Base-by-base conservation (phyloP, 30 jellyfish, hydroid and myxozoan species). In the Turritopsis dohrnii region DNA sequence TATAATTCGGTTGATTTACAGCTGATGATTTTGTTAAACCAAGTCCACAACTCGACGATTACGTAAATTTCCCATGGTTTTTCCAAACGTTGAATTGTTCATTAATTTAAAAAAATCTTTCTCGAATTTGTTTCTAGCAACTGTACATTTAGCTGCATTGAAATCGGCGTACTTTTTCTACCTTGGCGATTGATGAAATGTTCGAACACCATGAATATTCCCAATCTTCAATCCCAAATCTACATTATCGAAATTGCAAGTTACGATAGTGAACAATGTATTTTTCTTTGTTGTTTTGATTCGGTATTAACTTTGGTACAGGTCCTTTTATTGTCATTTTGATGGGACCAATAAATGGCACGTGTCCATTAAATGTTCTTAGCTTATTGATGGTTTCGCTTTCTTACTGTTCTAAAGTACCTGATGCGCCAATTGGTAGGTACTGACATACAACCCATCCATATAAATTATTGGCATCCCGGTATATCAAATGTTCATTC, bases 181-280 rank as follows among this genome's bases (percentile, higher is more conserved):
- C 94, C 96, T 83, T 52, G 87, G 71, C 0, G 84, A 25, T 74
- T 89, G 96, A 66, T 77, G 52, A 72, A 89, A 89, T 79, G 76
- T 81, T 69, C 82, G 79, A 21, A 77, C 94, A 27, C 84, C 53
- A 83, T 89, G 90, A 72, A 73, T 83, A 71, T 87, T 81, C n/a
- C 29, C 76, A 7, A 89, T 60, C 41, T 54, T 71, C 22, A 84
- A 60, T 21, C 90, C 94, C 28, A 76, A 79, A 66, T 80, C 71
- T 5, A 54, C 29, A 73, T 84, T n/a, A n/a, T n/a, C n/a, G 83
- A 27, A 76, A 72, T 54, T 89, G 94, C 9, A 89, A 27, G 72
- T 72, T 84, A 24, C 84, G 80, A 52, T 76, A 79, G 76, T 89
- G 94, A 13, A 84, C 66, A 13, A 88, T 79, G 28, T 89, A 89